Evolutionary conservation across 2,888 invertebrate genomes (phyloP), one percentile per base, ranked within the genome.

Genomic region (Macrosoma leucophasiata): DNA sequence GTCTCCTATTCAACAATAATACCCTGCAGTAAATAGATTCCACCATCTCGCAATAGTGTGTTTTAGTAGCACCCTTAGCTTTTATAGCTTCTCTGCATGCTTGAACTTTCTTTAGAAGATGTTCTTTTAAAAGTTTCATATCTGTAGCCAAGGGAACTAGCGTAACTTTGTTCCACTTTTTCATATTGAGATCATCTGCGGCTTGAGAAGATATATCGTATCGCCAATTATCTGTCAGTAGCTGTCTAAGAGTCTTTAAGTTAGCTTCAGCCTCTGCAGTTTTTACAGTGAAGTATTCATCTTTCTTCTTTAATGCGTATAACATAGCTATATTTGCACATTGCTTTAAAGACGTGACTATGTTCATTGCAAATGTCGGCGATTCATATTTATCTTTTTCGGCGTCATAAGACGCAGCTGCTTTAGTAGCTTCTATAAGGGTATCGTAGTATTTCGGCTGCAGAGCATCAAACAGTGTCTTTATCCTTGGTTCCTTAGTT

Each of bases 241-340:
- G 10, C 23, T 37, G 33, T 15, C 42, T 43, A 22, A 43, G 31
- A 32, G 45, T 49, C 50, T 55, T 47, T 33, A 46, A 29, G 33
- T 41, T 41, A 32, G 50, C 46, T 42, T 50, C 41, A 36, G 40
- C 41, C 47, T 44, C 14, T 2, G 13, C 49, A 23, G 46, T 48
- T 12, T 44, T n/a, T 33, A 44, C 21, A 32, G 44, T 40, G 26
- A 4, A 44, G 27, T 49, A 45, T 26, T 43, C 40, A 13, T 32
- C 37, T 39, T 43, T 33, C 17, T 42, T 47, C 39, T 49, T 51
- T 23, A 50, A 48, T 39, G 47, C 41, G 24, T 5, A 36, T 34
- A 48, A 36, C 27, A 57, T 48, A 29, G 53, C 57, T 28, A 55
- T 46, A 40, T 48, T 52, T 13, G 57, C 55, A 31, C 54, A 55